Percentiles rank a stretch among this genome's conserved stretches.
These are phyloP conservation scores for Arrhamphus sclerolepis DNA, from an alignment of 2,797 vertebrate species.

Conservation along the genomic window DNA sequence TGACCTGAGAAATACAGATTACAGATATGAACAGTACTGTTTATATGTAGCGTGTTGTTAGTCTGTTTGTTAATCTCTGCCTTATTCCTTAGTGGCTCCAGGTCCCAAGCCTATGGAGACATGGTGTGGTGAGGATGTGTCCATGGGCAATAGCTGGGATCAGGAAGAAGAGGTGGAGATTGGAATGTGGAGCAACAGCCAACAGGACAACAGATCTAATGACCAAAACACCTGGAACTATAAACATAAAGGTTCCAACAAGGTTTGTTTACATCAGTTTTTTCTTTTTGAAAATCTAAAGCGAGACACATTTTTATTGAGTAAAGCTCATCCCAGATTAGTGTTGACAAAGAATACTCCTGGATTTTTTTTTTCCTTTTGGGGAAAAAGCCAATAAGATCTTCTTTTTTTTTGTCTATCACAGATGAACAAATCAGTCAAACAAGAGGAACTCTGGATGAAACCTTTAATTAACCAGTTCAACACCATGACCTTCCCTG, in stretches of 20 bases:
- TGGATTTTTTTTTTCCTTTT: background rate
- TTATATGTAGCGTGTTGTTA: background rate
- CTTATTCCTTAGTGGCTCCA: slow-evolving; percentile 41
- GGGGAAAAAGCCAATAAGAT: no score
- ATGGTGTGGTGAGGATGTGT: slow-evolving; percentile 89
- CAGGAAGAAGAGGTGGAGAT: slow-evolving; percentile 96
- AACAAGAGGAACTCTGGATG: slow-evolving; percentile 95
- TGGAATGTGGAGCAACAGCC: slow-evolving; percentile 96
- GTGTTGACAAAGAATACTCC: background rate
- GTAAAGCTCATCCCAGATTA: no score
- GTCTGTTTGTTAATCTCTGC: background rate
- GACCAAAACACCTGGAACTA: slow-evolving; percentile 91
- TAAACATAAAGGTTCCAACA: slow-evolving; percentile 90
- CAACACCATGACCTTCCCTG: slow-evolving; percentile 91
- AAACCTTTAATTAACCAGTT: slow-evolving; percentile 96
- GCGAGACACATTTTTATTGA: background rate
- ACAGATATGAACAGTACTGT: background rate
- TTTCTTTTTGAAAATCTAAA: background rate
- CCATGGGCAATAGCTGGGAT: slow-evolving; percentile 89
- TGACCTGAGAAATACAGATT: background rate
- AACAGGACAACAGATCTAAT: slow-evolving; percentile 85
- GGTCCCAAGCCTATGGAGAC: slow-evolving; percentile 94
- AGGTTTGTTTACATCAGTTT: slow-evolving; percentile 76
- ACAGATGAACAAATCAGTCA: slow-evolving; percentile 93
- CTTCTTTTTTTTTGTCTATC: slow-evolving; percentile 36